phyloP scores from a whole-genome alignment of 2,797 vertebrate species.

The Dermochelys coriacea region DNA sequence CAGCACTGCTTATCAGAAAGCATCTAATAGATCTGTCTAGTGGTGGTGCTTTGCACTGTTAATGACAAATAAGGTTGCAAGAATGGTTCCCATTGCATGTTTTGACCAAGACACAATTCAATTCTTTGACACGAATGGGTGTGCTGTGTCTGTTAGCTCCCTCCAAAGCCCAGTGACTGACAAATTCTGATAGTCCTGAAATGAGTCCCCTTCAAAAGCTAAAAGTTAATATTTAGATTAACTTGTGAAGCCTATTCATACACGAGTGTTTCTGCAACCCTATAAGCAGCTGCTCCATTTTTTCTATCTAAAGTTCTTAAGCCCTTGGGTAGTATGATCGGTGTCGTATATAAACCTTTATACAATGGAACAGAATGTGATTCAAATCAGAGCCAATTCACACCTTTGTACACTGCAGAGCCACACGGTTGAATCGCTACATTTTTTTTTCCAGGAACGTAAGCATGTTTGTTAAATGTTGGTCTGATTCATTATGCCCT shows the following conservation, averaged over 20 bases:
- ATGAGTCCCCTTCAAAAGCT: background rate
- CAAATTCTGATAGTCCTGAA: background rate
- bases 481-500: slow-evolving; percentile 30
- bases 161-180: background rate
- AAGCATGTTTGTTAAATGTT: slow-evolving; percentile 33
- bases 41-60: background rate
- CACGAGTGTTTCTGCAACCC: background rate
- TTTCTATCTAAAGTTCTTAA: background rate
- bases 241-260: background rate
- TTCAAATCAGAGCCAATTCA: background rate
- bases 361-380: slow-evolving; percentile 23
- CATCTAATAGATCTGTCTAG: background rate
- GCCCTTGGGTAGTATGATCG: background rate
- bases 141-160: background rate
- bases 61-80: background rate
- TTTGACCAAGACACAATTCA: background rate
- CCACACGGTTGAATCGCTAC: background rate
- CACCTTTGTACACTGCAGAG: background rate
- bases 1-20: slow-evolving; percentile 5
- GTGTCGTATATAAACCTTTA: background rate
- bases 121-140: background rate
- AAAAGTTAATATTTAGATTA: rapidly evolving
- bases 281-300: background rate
- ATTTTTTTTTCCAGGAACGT: slow-evolving; percentile 27
- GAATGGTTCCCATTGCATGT: slow-evolving; percentile 17